Evolutionary conservation across 1,140 invertebrate genomes (phyloP), one percentile per base, ranked within the genome.

Genomic region (Asbolus verrucosus): DNA sequence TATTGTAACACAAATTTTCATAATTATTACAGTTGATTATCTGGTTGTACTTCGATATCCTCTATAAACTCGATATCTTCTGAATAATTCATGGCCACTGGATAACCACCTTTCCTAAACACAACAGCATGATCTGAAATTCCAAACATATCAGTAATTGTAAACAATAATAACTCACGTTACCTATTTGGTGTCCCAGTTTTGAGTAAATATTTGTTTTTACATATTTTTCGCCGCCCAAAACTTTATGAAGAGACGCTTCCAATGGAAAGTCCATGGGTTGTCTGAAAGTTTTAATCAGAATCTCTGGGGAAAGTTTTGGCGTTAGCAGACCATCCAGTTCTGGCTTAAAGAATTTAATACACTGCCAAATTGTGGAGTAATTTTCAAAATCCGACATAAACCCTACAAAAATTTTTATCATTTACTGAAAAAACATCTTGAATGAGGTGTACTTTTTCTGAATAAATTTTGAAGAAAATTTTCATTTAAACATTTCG

Each of bases 291-390:
- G 77, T 74, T 4, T 54, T n/a, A 1, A 74, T 6, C 14, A 75
- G 67, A 54, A 59, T 31, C 67, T 71, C 65, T 13, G 69, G 71
- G 31, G 61, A 43, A 11, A 69, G 72, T n/a, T 78, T 68, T 6
- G 78, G 73, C 2, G 82, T 81, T 73, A 80, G 76, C 13, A 82
- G 75, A 27, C 82, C 79, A 18, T 70, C 39, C 67, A 86, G 85
- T 18, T 82, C 73, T 9, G 83, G 84, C 74, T 86, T 83, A 50
- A 88, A 83, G 0, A 82, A 76, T 54, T 79, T 81, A 1, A 89
- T 81, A n/a, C 83, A 82, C 78, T 89, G 85, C 73, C 87, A 79
- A 2, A 91, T 76, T 1, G 82, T 78, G 18, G 88, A 71, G 15
- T 87, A 75, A 70, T 84, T 82, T 14, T 86, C 74, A 69, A 83